A percentile compares a stretch with the other conserved stretches of the same genome.
Evolutionary conservation across 2,797 vertebrate species (phyloP).

Genomic region (Clamator glandarius): DNA sequence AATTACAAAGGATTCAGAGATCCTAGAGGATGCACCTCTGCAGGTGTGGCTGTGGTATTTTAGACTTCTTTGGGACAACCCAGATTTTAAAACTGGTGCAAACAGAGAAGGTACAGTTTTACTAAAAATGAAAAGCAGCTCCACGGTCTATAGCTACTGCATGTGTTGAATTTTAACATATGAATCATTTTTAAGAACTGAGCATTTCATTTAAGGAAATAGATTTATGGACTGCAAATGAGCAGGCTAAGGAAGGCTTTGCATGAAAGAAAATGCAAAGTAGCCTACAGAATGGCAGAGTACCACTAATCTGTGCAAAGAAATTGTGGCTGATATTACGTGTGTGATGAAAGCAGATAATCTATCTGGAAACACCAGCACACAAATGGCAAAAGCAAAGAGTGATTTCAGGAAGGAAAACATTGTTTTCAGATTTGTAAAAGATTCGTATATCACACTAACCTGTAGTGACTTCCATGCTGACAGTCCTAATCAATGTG

Average conservation of each 20-base stretch:
- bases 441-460: not conserved
- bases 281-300: not conserved
- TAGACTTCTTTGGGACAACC: not conserved
- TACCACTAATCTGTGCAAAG: not conserved
- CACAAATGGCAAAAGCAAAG: not conserved
- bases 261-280: not conserved
- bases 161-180: not conserved
- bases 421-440: not conserved
- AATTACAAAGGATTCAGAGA: not conserved
- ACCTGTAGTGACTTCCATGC: not conserved
- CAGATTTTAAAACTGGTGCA: not conserved
- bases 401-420: not conserved
- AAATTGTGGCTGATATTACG: not conserved
- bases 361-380: not conserved
- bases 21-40: not conserved
- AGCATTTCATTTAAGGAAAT: not conserved
- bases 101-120: not conserved
- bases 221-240: not conserved
- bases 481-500: not conserved
- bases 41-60: rapidly evolving
- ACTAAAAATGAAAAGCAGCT: not conserved
- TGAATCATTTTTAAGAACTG: not conserved
- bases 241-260: not conserved
- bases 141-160: not conserved
- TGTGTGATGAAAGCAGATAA: not conserved